Evolutionary conservation across 2,888 invertebrate species (phyloP).

Genomic region (Eueremaeus valkanovi): DNA sequence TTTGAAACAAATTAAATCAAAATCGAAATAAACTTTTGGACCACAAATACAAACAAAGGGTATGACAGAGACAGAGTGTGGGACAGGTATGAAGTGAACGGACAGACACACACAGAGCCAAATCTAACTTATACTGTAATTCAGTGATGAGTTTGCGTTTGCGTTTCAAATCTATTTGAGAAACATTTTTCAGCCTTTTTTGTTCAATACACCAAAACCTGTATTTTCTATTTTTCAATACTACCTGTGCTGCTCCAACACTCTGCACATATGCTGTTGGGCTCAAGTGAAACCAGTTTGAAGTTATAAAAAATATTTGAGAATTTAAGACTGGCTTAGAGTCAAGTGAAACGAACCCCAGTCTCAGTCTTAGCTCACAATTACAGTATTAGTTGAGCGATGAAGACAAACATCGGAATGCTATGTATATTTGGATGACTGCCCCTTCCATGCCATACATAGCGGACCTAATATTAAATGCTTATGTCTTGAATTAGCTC

Average conservation of each 20-base stretch:
- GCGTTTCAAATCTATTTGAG: conserved; percentile 24
- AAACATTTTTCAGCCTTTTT: conserved; percentile 28
- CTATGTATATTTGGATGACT: conserved; percentile 8
- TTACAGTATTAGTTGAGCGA: neutral
- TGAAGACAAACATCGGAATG: conserved; percentile 23
- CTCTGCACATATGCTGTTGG: neutral
- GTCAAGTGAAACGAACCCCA: conserved; percentile 30
- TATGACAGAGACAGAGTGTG: neutral
- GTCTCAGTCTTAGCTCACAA: conserved; percentile 3
- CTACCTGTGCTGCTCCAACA: neutral
- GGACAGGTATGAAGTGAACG: neutral
- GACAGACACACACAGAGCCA: neutral
- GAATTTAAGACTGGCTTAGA: neutral
- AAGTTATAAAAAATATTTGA: conserved; percentile 18
- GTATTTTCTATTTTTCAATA: neutral
- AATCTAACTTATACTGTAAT: neutral
- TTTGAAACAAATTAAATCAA: neutral
- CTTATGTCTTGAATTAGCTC: conserved; percentile 12
- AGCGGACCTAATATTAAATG: conserved; percentile 12
- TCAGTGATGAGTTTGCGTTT: neutral
- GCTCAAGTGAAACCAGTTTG: conserved; percentile 18
- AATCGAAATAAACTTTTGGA: neutral
- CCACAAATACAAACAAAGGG: neutral
- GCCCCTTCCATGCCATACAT: conserved; percentile 19
- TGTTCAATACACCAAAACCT: neutral